Evolutionary conservation across 2,797 vertebrate genomes (phyloP).

Genomic region (Sylvilagus floridanus): DNA sequence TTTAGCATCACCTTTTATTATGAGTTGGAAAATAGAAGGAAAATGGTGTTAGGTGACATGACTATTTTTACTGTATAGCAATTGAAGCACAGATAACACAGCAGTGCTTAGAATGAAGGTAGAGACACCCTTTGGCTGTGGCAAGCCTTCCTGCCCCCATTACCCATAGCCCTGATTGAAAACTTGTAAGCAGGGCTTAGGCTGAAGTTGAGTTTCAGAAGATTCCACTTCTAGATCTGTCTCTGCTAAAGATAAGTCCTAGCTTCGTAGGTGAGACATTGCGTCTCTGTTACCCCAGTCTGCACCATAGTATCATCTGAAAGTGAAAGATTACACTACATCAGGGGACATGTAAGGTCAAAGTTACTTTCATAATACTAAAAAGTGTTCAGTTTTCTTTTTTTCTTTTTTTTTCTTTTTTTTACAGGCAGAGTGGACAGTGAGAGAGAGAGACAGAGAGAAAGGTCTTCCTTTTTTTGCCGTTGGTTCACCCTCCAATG

Average conservation of each 20-base stretch:
- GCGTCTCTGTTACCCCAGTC: not conserved
- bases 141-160: not conserved
- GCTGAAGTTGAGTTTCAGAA: not conserved
- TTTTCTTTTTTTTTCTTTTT: too few species aligned
- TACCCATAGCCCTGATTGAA: not conserved
- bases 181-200: not conserved
- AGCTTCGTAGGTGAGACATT: not conserved
- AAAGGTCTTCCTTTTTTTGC: too few species aligned
- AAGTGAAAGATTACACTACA: not conserved
- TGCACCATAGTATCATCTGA: not conserved
- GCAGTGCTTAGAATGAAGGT: not conserved
- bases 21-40: not conserved
- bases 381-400: not conserved
- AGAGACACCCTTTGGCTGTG: not conserved
- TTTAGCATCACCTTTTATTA: slow-evolving; percentile 4
- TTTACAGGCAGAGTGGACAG: too few species aligned
- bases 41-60: not conserved
- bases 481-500: too few species aligned
- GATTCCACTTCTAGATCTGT: not conserved
- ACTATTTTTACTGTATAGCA: not conserved
- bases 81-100: not conserved
- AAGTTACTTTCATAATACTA: slow-evolving; percentile 52
- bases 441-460: too few species aligned
- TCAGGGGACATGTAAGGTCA: not conserved
- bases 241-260: not conserved